These are phyloP conservation scores for Oscheius sp. DNA, from an alignment of 2,888 invertebrate species.

Conservation along the genomic window DNA sequence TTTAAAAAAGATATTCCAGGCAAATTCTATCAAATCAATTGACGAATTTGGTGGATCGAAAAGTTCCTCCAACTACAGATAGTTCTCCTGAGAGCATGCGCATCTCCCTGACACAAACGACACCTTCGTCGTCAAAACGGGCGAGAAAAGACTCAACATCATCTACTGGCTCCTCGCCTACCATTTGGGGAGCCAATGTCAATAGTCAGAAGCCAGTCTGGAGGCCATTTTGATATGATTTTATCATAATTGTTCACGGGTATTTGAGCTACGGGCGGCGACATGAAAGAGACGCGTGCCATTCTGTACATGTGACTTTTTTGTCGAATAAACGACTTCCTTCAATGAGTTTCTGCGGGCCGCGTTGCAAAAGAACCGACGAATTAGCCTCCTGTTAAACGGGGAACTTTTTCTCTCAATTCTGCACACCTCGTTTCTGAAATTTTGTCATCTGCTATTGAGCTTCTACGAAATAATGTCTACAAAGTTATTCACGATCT, in stretches of 20 bases:
- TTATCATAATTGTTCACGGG: conserved; percentile 13
- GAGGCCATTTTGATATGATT: conserved; percentile 36
- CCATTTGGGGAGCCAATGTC: too few relatives aligned
- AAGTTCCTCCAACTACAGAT: background rate
- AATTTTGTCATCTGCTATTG: background rate
- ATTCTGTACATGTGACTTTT: conserved; percentile 25
- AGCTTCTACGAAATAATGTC: too few relatives aligned
- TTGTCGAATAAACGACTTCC: conserved; percentile 22
- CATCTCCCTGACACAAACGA: conserved; percentile 38
- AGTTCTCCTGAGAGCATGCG: conserved; percentile 26
- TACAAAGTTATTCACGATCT: too few relatives aligned
- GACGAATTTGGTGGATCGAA: background rate
- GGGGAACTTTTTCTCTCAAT: background rate
- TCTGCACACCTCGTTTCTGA: background rate
- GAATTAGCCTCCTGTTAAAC: background rate
- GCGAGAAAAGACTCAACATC: conserved; percentile 32
- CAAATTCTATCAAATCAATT: background rate
- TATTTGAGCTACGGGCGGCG: conserved; percentile 19
- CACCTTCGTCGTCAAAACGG: conserved; percentile 41
- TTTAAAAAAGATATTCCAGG: background rate
- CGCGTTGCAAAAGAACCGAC: background rate
- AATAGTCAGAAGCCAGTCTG: conserved; percentile 20
- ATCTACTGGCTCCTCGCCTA: conserved; percentile 45
- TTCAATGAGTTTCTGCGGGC: conserved; percentile 12
- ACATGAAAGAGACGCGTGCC: conserved; percentile 27